These are phyloP conservation scores for Montipora capitata DNA, from an alignment of 92 coral and sea anemone species.

Conservation along the genomic window DNA sequence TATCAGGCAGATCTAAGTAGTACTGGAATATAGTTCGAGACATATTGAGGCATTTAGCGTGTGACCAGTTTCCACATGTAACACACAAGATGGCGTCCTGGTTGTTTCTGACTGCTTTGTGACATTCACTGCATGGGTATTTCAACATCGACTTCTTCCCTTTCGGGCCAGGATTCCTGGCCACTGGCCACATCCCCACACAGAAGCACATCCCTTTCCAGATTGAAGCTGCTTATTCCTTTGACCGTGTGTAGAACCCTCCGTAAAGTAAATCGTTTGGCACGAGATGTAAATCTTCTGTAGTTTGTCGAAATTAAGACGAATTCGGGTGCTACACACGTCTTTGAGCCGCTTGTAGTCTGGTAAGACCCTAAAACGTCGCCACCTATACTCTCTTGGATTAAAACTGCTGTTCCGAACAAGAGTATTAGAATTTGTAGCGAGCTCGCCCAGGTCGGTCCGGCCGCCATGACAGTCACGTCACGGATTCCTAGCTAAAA, in stretches of 20 bases:
- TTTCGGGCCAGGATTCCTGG: slow-evolving; percentile 51
- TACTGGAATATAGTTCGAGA: slow-evolving; percentile 33
- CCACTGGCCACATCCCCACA: slow-evolving; percentile 34
- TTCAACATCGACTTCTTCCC: too few relatives aligned
- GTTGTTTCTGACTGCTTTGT: too few relatives aligned
- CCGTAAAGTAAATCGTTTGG: background rate
- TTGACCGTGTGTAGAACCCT: slow-evolving; percentile 20
- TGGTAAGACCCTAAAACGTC: background rate
- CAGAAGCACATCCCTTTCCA: background rate
- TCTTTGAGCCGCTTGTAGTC: background rate
- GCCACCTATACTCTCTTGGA: slow-evolving; percentile 13
- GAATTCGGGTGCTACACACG: background rate
- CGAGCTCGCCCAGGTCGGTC: slow-evolving; percentile 21
- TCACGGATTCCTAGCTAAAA: too few relatives aligned
- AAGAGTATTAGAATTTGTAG: slow-evolving; percentile 8
- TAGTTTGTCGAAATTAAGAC: slow-evolving; percentile 15
- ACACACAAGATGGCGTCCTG: background rate
- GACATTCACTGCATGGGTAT: too few relatives aligned
- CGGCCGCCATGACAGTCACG: background rate
- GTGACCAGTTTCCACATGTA: slow-evolving; percentile 46
- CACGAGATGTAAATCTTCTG: too few relatives aligned
- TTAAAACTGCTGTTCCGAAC: slow-evolving; percentile 9
- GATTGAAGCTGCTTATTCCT: slow-evolving; percentile 37
- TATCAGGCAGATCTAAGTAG: slow-evolving; percentile 41
- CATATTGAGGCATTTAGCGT: slow-evolving; percentile 60